Conservation (phyloP, 2,888 invertebrate species). For the Parnassius glacialis region DNA sequence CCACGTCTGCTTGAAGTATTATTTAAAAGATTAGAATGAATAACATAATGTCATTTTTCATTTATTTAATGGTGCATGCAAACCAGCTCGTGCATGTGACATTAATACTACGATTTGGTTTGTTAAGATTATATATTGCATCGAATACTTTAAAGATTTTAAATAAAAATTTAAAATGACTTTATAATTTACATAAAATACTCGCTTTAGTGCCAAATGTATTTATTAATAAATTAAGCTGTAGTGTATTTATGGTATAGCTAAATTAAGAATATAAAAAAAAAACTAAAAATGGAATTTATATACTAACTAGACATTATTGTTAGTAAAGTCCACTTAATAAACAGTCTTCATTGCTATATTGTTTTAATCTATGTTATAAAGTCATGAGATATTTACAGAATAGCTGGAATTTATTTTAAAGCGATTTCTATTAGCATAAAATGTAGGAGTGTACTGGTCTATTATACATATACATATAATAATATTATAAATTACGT, state of each 20-base stretch:
- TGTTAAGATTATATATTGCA: constrained; percentile 13
- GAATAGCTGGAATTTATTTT: constrained; percentile 39
- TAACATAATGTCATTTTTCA: not conserved
- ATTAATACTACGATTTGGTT: constrained; percentile 8
- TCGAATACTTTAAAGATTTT: constrained; percentile 13
- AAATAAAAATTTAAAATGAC: not conserved
- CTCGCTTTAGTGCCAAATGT: constrained; percentile 36
- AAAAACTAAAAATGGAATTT: constrained; percentile 13
- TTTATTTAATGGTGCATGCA: constrained; percentile 12
- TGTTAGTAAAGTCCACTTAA: not conserved
- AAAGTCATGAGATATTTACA: constrained; percentile 37
- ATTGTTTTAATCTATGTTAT: constrained; percentile 12
- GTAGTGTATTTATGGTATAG: constrained; percentile 18
- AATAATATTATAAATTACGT: constrained; percentile 63
- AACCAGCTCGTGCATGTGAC: constrained; percentile 17
- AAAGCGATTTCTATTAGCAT: constrained; percentile 55
- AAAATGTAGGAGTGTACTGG: constrained; percentile 65
- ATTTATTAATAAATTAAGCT: constrained; percentile 17
- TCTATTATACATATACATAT: constrained; percentile 37
- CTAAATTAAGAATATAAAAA: constrained; percentile 19
- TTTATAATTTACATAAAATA: constrained; percentile 9
- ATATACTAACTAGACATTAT: constrained; percentile 29
- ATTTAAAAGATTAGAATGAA: not conserved
- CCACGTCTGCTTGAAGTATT: not conserved
- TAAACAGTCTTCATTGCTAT: constrained; percentile 4